Percentiles rank a stretch among this genome's conserved stretches.
Conservation (phyloP, 2,888 invertebrate genomes). For the Synanthedon formicaeformis region DNA sequence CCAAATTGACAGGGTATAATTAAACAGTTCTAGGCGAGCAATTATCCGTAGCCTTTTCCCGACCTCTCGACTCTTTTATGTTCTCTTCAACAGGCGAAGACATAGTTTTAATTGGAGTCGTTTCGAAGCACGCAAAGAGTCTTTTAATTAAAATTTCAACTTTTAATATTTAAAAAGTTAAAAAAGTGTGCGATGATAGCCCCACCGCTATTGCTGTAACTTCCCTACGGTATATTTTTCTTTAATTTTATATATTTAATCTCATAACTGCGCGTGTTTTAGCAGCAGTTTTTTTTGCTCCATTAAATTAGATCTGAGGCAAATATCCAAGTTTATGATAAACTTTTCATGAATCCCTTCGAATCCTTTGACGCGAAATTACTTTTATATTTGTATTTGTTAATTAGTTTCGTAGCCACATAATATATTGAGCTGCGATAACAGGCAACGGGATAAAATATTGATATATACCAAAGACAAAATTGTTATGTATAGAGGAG, state of each 20-base stretch:
- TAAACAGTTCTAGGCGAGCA: conserved; percentile 34
- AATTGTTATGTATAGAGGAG: no score
- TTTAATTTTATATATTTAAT: conserved; percentile 1
- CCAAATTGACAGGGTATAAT: conserved; percentile 19
- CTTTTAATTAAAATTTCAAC: conserved; percentile 59
- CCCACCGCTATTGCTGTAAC: conserved; percentile 28
- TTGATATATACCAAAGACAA: no score
- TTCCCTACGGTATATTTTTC: conserved; percentile 20
- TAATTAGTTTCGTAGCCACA: no score
- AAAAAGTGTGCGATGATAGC: background rate
- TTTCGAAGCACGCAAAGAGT: conserved; percentile 45
- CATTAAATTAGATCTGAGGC: background rate
- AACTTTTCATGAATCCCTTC: no score
- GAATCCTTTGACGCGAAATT: no score
- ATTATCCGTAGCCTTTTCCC: conserved; percentile 45
- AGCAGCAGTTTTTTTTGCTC: background rate
- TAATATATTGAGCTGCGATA: no score
- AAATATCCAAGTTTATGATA: background rate
- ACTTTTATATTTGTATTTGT: no score
- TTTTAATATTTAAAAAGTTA: conserved; percentile 31
- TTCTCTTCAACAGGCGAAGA: conserved; percentile 38
- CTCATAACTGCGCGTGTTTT: background rate
- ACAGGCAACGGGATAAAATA: no score
- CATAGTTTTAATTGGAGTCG: conserved; percentile 65
- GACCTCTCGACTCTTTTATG: conserved; percentile 39